Conservation (phyloP, 1,140 invertebrate species). For the Dufourea novaeangliae region DNA sequence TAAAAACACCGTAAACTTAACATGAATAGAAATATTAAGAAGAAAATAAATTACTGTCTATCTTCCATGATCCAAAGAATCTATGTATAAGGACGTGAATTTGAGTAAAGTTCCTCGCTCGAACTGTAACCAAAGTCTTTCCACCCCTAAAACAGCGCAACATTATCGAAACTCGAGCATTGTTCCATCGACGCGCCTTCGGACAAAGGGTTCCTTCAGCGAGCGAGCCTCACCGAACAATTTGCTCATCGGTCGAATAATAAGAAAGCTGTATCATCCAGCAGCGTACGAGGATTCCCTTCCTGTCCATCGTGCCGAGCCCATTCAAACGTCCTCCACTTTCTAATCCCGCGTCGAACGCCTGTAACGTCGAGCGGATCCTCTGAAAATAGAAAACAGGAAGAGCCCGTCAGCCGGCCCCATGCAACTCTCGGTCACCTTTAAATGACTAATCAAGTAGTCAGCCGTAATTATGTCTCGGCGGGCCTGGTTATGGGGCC, state of each 20-base stretch:
- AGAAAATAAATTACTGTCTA: no score
- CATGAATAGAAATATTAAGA: no score
- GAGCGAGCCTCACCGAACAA: background rate
- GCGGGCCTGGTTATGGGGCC: background rate
- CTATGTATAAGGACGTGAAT: no score
- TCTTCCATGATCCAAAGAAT: no score
- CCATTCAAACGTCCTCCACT: background rate
- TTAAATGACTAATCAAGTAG: conserved; percentile 49
- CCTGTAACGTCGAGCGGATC: background rate
- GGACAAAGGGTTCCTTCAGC: background rate
- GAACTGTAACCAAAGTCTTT: background rate
- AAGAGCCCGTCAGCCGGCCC: background rate
- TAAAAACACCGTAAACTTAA: no score
- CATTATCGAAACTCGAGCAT: background rate
- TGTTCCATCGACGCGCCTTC: background rate
- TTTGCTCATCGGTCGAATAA: conserved; percentile 17
- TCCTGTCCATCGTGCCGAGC: background rate
- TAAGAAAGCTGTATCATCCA: conserved; percentile 21
- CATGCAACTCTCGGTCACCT: background rate
- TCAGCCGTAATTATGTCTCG: conserved; percentile 36
- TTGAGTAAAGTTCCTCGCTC: no score
- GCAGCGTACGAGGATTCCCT: background rate
- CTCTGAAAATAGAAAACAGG: conserved; percentile 16
- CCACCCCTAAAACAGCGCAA: background rate
- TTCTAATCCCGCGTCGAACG: conserved; percentile 14